These are phyloP conservation scores for Hirundichthys speculiger DNA, from an alignment of 2,113 vertebrate species.

Conservation along the genomic window DNA sequence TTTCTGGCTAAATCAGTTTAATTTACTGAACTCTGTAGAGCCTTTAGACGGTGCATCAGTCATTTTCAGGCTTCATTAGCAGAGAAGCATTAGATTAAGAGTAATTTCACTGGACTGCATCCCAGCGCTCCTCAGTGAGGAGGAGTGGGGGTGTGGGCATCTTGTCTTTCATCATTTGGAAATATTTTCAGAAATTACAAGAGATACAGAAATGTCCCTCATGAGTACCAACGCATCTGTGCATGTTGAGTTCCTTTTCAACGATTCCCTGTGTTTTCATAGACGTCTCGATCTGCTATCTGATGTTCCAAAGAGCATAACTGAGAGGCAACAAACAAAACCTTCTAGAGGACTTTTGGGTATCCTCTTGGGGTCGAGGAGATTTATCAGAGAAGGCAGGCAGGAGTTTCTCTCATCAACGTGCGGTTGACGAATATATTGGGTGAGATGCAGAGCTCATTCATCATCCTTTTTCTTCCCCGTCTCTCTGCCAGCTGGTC, in stretches of 20 bases:
- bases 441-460: constrained; percentile 41
- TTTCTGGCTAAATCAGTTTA: not conserved
- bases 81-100: not conserved
- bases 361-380: constrained; percentile 1
- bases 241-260: no score
- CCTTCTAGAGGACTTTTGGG: not conserved
- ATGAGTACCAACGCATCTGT: no score
- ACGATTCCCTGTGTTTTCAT: no score
- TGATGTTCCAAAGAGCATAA: not conserved
- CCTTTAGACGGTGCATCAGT: not conserved
- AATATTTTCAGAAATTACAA: not conserved
- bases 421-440: constrained; percentile 33
- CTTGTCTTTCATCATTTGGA: constrained; percentile 2
- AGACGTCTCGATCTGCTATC: not conserved
- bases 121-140: not conserved
- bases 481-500: constrained; percentile 36
- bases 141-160: not conserved
- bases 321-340: not conserved
- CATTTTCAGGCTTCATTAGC: not conserved
- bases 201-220: not conserved
- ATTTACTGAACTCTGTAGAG: constrained; percentile 51
- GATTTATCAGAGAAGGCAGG: constrained; percentile 38
- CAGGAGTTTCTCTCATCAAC: constrained; percentile 17
- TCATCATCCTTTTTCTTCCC: constrained; percentile 50
- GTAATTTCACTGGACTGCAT: not conserved